phyloP scores from a whole-genome alignment of 2,113 vertebrate species.

The Chaetodon auriga region DNA sequence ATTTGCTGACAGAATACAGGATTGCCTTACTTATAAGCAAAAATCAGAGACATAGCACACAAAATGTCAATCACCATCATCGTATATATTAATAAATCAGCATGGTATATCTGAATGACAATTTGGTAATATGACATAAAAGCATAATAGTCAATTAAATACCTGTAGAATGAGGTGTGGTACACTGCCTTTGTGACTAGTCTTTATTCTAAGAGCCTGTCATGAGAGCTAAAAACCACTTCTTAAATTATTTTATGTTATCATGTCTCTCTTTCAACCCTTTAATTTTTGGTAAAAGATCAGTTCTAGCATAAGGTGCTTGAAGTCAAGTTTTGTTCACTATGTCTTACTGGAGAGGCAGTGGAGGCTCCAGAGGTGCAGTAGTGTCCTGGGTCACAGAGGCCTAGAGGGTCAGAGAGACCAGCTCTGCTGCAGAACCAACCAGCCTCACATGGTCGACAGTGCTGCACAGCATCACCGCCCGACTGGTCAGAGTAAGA shows the following conservation, averaged over 20 bases:
- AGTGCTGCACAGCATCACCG: constrained; percentile 78
- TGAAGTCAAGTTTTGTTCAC: not conserved
- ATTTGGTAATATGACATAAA: not conserved
- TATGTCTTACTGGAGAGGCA: constrained; percentile 85
- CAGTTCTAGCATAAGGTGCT: not conserved
- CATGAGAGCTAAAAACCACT: not conserved
- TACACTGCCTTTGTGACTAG: not conserved
- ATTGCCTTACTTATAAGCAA: constrained; percentile 11
- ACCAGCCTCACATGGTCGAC: constrained; percentile 87
- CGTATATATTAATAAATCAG: not conserved
- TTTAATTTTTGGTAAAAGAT: not conserved
- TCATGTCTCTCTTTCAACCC: not conserved
- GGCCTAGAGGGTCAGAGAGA: constrained; percentile 86
- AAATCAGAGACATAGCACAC: constrained; percentile 9
- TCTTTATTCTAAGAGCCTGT: not conserved
- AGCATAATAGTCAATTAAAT: not conserved
- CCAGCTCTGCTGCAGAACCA: constrained; percentile 87
- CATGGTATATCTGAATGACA: not conserved
- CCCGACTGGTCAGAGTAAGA: constrained; percentile 81
- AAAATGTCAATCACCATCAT: not conserved
- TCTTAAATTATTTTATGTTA: constrained; percentile 4
- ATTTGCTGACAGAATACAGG: constrained; percentile 6
- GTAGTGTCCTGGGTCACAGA: constrained; percentile 85
- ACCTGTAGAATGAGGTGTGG: no score
- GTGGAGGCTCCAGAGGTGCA: constrained; percentile 84